Percentiles rank a stretch among this genome's conserved stretches.
Evolutionary conservation across 2,797 vertebrate genomes (phyloP).

Genomic region (Meriones psammophilus): DNA sequence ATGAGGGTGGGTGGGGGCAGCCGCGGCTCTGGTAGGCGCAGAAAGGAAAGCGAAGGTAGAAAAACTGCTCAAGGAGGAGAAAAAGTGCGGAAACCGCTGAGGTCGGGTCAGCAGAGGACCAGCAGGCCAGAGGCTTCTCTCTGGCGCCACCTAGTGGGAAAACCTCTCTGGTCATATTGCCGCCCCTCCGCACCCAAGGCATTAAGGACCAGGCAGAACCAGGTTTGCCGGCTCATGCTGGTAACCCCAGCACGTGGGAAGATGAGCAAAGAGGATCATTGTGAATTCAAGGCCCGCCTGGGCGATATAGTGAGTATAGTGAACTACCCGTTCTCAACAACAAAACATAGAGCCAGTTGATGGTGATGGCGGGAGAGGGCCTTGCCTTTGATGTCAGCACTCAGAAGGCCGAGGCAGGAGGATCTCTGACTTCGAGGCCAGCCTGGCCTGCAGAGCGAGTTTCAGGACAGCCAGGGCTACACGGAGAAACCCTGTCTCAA

Average conservation of each 20-base stretch:
- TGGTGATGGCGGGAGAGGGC: neutral
- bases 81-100: neutral
- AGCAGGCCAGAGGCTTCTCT: neutral
- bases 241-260: neutral
- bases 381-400: neutral
- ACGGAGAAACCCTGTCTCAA: no score
- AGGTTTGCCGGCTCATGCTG: neutral
- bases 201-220: neutral
- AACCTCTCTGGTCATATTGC: neutral
- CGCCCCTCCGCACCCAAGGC: neutral
- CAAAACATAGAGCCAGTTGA: neutral
- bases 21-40: neutral
- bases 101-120: neutral
- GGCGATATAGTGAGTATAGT: neutral
- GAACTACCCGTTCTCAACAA: neutral
- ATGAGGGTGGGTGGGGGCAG: neutral
- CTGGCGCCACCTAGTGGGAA: slow-evolving; percentile 57
- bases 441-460: neutral
- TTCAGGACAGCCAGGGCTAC: neutral
- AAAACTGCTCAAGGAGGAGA: neutral
- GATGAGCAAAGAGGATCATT: neutral
- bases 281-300: neutral
- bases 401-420: neutral
- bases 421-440: neutral
- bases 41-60: neutral